Evolutionary conservation across 2,797 vertebrate genomes (phyloP), one percentile per base, ranked within the genome.

Genomic region (Leptoclinus maculatus): DNA sequence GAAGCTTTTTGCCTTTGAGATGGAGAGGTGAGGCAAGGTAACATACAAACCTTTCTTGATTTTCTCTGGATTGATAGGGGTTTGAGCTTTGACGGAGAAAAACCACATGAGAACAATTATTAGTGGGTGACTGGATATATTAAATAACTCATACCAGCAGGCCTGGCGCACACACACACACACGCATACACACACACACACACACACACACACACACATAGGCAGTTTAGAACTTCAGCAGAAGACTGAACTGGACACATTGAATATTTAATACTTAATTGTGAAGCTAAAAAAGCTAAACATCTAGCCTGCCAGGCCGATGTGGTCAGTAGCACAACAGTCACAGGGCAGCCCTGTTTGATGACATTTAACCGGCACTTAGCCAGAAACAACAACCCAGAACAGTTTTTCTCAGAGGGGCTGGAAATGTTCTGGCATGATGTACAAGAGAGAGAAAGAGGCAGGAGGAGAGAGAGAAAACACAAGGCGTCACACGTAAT

Each of bases 21-120:
- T 21, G 7, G 16, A 74, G 66, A 56, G 10, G 68, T 27, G 68
- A 64, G 21, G 71, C 76, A 72, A 74, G 29, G 3, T 23, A 49
- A 75, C 74, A 27, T 83, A 95, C 95, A 92, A 93, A 96, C 95
- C 95, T 95, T 87, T 91, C 58, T 69, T 74, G 63, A 66, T 10
- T 80, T 43, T 86, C 83, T 89, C 27, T 67, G 87, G 34, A 68
- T 85, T 71, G 38, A 32, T 71, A 59, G 59, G 12, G 45, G 86
- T 71, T 85, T 27, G 47, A 64, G 81, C 3, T 84, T 88, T 77
- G 71, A 86, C 80, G 92, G 83, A 83, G 86, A 88, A 87, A 92
- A 89, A 92, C 74, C 88, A 92, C 85, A 92, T 54, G 83, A 87
- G 78, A 66, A 91, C 51, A 89, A 49, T 82, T 76, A 83, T 83